Conservation (phyloP, 2,113 vertebrate genomes). For the Anguilla japonica region DNA sequence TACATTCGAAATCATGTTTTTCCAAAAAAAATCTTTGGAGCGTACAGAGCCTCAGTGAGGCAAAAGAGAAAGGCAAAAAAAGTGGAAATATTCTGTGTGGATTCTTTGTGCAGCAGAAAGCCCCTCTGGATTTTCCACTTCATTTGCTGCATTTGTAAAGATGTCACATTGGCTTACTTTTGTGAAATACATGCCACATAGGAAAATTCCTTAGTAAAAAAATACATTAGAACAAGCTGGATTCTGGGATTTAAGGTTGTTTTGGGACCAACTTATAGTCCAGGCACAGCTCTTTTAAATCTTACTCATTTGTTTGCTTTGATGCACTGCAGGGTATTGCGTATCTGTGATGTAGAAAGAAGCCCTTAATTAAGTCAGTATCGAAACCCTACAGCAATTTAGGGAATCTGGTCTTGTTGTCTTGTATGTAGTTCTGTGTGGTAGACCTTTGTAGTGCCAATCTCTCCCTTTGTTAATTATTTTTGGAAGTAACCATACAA, state of each 20-base stretch:
- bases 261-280: background rate
- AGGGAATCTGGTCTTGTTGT: no score
- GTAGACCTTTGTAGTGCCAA: no score
- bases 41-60: background rate
- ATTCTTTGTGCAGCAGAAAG: background rate
- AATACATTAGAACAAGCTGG: background rate
- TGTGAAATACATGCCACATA: background rate
- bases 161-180: background rate
- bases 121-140: background rate
- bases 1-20: background rate
- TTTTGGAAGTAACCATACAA: no score
- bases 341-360: background rate
- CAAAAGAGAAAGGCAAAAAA: background rate
- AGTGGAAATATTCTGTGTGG: background rate
- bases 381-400: no score
- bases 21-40: background rate
- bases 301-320: background rate
- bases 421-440: no score
- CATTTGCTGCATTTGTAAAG: slow-evolving; percentile 5
- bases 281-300: background rate
- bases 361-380: background rate
- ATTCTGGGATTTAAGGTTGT: background rate
- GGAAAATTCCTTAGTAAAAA: background rate
- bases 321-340: background rate
- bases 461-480: no score